These are phyloP conservation scores for Manacus vitellinus DNA, from an alignment of 2,113 vertebrate genomes.

Conservation along the genomic window DNA sequence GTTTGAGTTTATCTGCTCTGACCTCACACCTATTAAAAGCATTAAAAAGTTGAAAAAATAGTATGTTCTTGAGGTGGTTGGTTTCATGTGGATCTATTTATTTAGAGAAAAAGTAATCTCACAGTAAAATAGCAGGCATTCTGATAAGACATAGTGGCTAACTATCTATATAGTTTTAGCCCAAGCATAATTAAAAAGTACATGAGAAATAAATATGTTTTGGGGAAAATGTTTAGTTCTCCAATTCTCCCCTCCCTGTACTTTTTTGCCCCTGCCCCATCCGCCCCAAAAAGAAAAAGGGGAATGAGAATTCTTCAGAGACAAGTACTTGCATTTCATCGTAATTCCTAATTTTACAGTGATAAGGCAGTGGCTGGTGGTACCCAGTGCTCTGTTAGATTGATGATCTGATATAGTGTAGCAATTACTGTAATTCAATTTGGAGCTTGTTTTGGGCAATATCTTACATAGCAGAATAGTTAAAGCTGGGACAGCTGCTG, in stretches of 20 bases:
- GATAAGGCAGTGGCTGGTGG: not conserved
- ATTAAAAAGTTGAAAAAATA: not conserved
- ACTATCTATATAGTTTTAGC: not conserved
- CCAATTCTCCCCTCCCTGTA: not conserved
- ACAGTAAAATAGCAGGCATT: not conserved
- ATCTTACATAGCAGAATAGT: not conserved
- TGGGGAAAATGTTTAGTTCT: not conserved
- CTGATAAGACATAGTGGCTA: not conserved
- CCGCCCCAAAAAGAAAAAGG: fast-evolving
- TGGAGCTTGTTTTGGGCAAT: conserved; percentile 13
- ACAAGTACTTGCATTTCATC: not conserved
- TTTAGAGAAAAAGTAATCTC: not conserved
- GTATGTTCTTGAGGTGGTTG: not conserved
- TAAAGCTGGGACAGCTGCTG: not conserved
- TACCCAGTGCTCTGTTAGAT: not conserved
- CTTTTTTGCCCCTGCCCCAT: fast-evolving
- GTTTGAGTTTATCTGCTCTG: not conserved
- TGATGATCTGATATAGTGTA: not conserved
- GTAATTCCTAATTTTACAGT: not conserved
- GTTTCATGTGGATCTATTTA: not conserved
- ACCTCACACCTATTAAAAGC: not conserved
- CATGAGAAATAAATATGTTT: not conserved
- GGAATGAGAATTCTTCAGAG: not conserved
- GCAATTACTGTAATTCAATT: not conserved
- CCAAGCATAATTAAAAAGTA: not conserved